Conservation (phyloP, 2,888 invertebrate genomes). For the Spodoptera exigua region DNA sequence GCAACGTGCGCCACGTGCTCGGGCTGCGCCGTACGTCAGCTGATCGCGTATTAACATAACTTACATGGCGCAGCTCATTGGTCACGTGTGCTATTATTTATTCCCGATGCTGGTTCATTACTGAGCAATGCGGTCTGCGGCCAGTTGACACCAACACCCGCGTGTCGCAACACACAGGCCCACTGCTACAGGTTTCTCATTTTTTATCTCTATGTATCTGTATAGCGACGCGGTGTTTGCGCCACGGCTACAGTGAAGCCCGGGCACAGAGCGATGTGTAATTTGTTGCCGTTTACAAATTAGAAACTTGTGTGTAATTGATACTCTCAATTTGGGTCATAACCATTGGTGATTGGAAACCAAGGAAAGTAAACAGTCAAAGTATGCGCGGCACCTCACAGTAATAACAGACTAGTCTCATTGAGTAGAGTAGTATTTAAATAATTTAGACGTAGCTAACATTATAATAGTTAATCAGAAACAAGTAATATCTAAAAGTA, state of each 20-base stretch:
- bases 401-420: conserved; percentile 17
- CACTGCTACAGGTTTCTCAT: conserved; percentile 68
- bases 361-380: conserved; percentile 45
- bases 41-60: conserved; percentile 53
- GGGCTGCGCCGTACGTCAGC: conserved; percentile 46
- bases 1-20: conserved; percentile 53
- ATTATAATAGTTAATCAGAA: too few relatives aligned
- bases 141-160: conserved; percentile 63
- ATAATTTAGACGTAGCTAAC: too few relatives aligned
- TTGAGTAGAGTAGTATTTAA: conserved; percentile 17
- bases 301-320: conserved; percentile 59
- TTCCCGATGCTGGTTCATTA: conserved; percentile 63
- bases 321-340: conserved; percentile 56
- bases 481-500: too few relatives aligned
- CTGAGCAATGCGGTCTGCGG: conserved; percentile 57
- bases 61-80: conserved; percentile 47
- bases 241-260: conserved; percentile 68
- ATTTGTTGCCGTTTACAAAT: conserved; percentile 61
- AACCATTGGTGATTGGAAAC: conserved; percentile 45
- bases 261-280: conserved; percentile 44
- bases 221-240: conserved; percentile 65
- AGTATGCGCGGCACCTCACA: conserved; percentile 19
- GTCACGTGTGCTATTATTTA: conserved; percentile 61
- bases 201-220: conserved; percentile 57
- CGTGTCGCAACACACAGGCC: conserved; percentile 65